phyloP scores from a whole-genome alignment of 2,113 vertebrate genomes.

The Hippocampus comes region DNA sequence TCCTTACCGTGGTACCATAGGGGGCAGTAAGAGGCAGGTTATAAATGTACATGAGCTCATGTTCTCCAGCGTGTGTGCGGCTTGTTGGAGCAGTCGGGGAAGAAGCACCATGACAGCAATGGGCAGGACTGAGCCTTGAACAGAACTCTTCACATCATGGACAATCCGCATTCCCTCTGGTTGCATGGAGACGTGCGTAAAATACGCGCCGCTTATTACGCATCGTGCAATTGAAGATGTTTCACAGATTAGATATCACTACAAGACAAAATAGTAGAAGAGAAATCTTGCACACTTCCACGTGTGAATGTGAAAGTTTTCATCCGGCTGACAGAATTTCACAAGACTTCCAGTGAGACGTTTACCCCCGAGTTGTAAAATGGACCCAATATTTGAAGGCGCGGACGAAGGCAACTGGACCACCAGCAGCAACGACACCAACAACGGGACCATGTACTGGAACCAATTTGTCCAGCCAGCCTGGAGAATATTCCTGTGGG shows the following conservation, averaged over 20 bases:
- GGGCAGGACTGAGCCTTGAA: not conserved
- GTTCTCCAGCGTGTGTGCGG: not conserved
- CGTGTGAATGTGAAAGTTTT: not conserved
- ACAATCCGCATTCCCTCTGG: not conserved
- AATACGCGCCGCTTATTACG: constrained; percentile 3
- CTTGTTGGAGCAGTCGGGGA: not conserved
- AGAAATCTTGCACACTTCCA: not conserved
- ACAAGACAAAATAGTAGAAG: not conserved
- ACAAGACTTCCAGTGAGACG: not conserved
- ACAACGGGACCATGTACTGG: constrained; percentile 51
- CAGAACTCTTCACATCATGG: not conserved
- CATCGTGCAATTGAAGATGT: not conserved
- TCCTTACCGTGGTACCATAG: constrained; percentile 23
- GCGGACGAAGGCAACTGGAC: constrained; percentile 60
- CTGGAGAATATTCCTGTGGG: constrained; percentile 93
- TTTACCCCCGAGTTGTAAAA: constrained; percentile 4
- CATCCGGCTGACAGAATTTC: not conserved
- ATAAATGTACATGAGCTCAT: not conserved
- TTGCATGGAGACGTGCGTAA: not conserved
- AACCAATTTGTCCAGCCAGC: constrained; percentile 89
- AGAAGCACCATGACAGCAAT: not conserved
- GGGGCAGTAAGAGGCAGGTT: constrained; percentile 25
- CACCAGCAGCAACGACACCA: constrained; percentile 51
- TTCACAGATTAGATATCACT: not conserved
- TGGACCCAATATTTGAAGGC: constrained; percentile 62